These are phyloP conservation scores for Conistra vaccinii DNA, from an alignment of 2,888 invertebrate genomes.

Conservation along the genomic window DNA sequence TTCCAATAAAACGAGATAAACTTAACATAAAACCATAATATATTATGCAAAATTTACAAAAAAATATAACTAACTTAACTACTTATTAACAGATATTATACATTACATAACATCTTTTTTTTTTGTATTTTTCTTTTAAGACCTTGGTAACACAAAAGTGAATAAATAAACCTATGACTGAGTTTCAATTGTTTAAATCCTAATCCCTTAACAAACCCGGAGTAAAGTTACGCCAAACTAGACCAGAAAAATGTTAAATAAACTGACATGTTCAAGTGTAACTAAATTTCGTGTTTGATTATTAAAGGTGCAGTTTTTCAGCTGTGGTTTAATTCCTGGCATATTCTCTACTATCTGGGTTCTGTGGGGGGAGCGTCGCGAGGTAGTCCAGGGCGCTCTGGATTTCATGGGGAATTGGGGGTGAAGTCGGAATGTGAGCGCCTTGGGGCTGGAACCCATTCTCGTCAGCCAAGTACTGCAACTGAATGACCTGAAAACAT, in stretches of 20 bases:
- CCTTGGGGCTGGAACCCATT: conserved; percentile 93
- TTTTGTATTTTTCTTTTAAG: conserved; percentile 36
- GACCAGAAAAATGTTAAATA: neutral
- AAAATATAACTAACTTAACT: conserved; percentile 45
- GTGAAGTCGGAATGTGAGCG: conserved; percentile 92
- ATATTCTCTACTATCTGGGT: conserved; percentile 75
- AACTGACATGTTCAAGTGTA: neutral
- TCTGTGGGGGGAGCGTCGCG: conserved; percentile 91
- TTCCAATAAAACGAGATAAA: conserved; percentile 57
- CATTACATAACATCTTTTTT: conserved; percentile 35
- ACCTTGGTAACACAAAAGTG: conserved; percentile 26
- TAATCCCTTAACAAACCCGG: conserved; percentile 2
- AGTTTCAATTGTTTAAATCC: conserved; percentile 29
- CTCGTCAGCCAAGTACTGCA: conserved; percentile 93
- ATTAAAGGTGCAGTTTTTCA: neutral
- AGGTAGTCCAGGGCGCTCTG: conserved; percentile 92
- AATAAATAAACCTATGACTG: conserved; percentile 28
- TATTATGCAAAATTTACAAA: conserved; percentile 59
- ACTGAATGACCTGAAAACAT: conserved; percentile 87
- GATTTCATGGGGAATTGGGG: conserved; percentile 93
- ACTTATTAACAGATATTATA: conserved; percentile 35
- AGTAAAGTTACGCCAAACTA: neutral
- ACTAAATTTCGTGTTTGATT: neutral
- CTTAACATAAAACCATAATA: conserved; percentile 58
- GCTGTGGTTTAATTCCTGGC: conserved; percentile 61